These are phyloP conservation scores for Mirounga angustirostris DNA, from an alignment of 2,113 vertebrate species.

Conservation along the genomic window DNA sequence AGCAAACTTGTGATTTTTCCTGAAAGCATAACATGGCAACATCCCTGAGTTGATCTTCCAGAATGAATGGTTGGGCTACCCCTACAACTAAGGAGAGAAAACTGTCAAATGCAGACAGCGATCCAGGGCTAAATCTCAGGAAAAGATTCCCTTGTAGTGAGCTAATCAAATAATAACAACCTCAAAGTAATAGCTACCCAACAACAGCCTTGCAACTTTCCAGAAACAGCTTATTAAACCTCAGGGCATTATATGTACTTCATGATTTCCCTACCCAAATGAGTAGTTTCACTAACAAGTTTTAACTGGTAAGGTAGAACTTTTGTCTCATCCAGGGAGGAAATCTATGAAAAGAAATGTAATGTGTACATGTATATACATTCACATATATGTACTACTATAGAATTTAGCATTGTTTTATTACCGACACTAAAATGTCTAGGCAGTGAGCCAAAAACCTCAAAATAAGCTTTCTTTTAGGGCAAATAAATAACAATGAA, in stretches of 20 bases:
- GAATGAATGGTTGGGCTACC: conserved; percentile 66
- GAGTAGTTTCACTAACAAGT: conserved; percentile 51
- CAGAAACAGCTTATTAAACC: conserved; percentile 73
- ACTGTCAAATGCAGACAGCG: conserved; percentile 40
- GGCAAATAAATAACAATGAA: conserved; percentile 37
- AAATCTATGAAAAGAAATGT: conserved; percentile 24
- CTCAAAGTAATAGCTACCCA: conserved; percentile 16
- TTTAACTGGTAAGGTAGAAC: conserved; percentile 61
- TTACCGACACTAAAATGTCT: neutral
- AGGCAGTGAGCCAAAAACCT: conserved; percentile 37
- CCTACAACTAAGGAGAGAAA: conserved; percentile 70
- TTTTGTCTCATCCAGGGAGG: neutral
- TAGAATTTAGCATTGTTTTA: neutral
- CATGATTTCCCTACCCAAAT: neutral
- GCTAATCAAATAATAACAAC: conserved; percentile 78
- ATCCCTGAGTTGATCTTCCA: conserved; percentile 53
- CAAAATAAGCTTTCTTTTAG: neutral
- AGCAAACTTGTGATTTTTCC: conserved; percentile 23
- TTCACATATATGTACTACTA: neutral
- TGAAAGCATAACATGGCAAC: conserved; percentile 49
- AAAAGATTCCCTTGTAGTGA: conserved; percentile 61
- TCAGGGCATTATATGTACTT: conserved; percentile 39
- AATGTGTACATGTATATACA: neutral
- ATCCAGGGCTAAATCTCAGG: conserved; percentile 53
- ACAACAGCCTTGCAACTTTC: neutral